phyloP scores from a whole-genome alignment of 1,140 invertebrate genomes.

The Saccostrea cuccullata region DNA sequence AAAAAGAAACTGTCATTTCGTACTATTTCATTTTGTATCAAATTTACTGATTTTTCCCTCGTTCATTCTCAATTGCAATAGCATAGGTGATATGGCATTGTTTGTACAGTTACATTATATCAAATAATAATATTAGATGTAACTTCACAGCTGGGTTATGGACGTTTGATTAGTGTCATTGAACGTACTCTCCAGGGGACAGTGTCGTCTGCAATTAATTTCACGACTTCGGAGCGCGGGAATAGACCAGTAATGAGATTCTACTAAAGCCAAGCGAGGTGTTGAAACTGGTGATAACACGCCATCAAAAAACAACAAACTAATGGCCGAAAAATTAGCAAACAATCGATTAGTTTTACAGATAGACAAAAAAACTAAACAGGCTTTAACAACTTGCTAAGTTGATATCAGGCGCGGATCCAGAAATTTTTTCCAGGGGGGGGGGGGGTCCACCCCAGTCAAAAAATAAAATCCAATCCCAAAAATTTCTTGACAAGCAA shows the following conservation, averaged over 20 bases:
- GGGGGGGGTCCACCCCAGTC: too few species aligned
- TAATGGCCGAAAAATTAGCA: slow-evolving; percentile 29
- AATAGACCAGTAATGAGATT: slow-evolving; percentile 24
- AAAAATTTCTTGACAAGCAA: too few species aligned
- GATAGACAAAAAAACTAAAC: not conserved
- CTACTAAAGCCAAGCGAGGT: not conserved
- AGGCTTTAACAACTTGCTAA: too few species aligned
- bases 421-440: too few species aligned
- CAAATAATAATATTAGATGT: not conserved
- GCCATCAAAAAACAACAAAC: slow-evolving; percentile 24
- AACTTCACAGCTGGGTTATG: not conserved
- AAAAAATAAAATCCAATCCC: too few species aligned
- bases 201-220: slow-evolving; percentile 10
- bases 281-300: slow-evolving; percentile 19
- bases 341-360: not conserved
- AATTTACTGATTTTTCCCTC: too few species aligned
- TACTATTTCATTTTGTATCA: too few species aligned
- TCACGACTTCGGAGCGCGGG: slow-evolving; percentile 7
- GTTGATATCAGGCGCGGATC: too few species aligned
- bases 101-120: too few species aligned
- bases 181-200: slow-evolving; percentile 6
- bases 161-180: not conserved
- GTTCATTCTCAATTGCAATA: too few species aligned
- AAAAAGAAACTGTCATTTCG: too few species aligned
- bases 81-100: too few species aligned